A percentile compares a stretch with the other conserved stretches of the same genome.
Evolutionary conservation across 64 coral and sea anemone species (phyloP).

Genomic region (Cladopsammia gracilis): DNA sequence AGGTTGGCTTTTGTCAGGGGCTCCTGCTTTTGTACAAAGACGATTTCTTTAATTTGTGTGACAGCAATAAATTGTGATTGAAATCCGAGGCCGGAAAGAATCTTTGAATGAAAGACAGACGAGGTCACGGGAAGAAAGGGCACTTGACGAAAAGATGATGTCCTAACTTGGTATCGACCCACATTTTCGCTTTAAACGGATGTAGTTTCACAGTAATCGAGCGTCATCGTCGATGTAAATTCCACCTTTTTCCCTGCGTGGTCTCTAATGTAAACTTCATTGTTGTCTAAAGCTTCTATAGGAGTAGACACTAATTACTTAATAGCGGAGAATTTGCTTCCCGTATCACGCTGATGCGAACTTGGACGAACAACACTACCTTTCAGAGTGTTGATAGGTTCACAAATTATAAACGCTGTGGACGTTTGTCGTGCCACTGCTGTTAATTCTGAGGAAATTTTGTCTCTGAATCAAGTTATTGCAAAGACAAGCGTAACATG

Average conservation of each 20-base stretch:
- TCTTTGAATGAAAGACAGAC: neutral
- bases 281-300: neutral
- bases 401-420: neutral
- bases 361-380: neutral
- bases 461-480: neutral
- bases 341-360: neutral
- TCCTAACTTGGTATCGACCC: neutral
- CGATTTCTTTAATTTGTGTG: neutral
- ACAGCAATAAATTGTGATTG: neutral
- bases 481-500: neutral
- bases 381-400: neutral
- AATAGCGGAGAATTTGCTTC: neutral
- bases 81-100: neutral
- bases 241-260: neutral
- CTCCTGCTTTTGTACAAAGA: no score
- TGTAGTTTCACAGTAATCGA: neutral
- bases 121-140: neutral
- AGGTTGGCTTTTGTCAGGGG: no score
- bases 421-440: neutral
- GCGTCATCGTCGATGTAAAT: slow-evolving; percentile 1
- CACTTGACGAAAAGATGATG: no score
- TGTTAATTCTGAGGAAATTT: neutral
- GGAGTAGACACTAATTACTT: neutral
- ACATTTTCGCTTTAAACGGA: neutral
- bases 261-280: neutral